phyloP scores from a whole-genome alignment of 2,113 vertebrate genomes.

The Hystrix cristata region DNA sequence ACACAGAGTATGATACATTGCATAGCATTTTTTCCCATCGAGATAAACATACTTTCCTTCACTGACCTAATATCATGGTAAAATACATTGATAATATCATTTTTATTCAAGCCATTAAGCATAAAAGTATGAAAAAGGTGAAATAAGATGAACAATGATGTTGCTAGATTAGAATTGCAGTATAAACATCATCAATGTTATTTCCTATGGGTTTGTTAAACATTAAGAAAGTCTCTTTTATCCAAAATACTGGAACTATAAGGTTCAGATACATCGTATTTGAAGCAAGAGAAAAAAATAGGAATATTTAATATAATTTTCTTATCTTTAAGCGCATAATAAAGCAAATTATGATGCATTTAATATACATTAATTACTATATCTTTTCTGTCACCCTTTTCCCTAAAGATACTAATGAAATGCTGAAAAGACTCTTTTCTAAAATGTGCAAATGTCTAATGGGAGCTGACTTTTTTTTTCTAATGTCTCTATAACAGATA shows the following conservation, averaged over 20 bases:
- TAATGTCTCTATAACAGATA: constrained; percentile 68
- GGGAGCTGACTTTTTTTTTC: constrained; percentile 45
- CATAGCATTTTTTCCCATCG: neutral
- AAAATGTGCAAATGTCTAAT: constrained; percentile 63
- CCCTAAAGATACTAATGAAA: constrained; percentile 53
- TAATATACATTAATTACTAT: constrained; percentile 61
- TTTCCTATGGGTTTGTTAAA: neutral
- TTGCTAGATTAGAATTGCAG: neutral
- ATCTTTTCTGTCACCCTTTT: constrained; percentile 47
- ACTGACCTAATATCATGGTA: neutral
- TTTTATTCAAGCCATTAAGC: neutral
- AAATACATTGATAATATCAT: neutral
- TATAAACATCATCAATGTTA: neutral
- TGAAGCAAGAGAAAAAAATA: constrained; percentile 43
- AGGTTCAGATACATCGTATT: neutral
- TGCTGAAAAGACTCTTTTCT: constrained; percentile 49
- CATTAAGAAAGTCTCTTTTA: neutral
- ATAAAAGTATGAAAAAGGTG: neutral
- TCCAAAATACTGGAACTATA: neutral
- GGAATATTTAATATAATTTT: neutral
- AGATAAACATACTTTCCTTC: neutral
- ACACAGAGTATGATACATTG: neutral
- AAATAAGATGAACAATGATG: neutral
- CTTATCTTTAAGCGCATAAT: neutral
- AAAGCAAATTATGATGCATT: constrained; percentile 42